A percentile compares a stretch with the other conserved stretches of the same genome.
phyloP scores from a whole-genome alignment of 2,888 invertebrate genomes.

The Cremastinae sp. region DNA sequence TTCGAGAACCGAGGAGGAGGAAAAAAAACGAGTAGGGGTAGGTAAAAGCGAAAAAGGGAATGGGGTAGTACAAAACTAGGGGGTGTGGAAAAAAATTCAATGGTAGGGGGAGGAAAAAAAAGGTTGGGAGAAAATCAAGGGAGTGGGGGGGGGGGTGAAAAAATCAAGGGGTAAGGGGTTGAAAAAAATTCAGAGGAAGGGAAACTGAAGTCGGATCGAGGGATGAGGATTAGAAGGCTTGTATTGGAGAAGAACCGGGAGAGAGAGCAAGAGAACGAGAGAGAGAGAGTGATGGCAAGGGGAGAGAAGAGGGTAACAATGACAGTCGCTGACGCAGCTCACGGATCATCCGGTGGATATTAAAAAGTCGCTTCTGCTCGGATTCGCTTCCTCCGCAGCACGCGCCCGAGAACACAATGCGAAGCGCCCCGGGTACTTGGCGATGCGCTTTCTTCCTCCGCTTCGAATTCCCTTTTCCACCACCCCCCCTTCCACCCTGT shows the following conservation, averaged over 20 bases:
- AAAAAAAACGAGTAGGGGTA: too few species aligned
- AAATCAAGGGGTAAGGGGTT: conserved; percentile 58
- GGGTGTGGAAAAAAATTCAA: too few species aligned
- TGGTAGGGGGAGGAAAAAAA: background rate
- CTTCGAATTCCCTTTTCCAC: conserved; percentile 16
- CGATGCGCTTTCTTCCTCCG: conserved; percentile 52
- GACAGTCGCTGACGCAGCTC: conserved; percentile 80
- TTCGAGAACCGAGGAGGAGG: conserved; percentile 76
- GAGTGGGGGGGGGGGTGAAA: conserved; percentile 68
- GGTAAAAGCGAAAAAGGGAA: conserved; percentile 9
- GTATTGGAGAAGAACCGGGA: too few species aligned
- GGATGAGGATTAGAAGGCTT: background rate
- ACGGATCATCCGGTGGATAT: conserved; percentile 80
- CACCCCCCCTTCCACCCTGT: conserved; percentile 28
- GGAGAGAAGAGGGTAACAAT: conserved; percentile 73
- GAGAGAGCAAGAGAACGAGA: background rate
- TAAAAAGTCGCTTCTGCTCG: conserved; percentile 70
- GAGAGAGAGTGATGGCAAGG: conserved; percentile 10
- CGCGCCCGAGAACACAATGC: conserved; percentile 58
- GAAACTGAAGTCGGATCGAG: conserved; percentile 18
- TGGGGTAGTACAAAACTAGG: background rate
- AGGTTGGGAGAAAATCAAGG: conserved; percentile 1
- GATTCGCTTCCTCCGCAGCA: conserved; percentile 53
- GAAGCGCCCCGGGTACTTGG: conserved; percentile 62
- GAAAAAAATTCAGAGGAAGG: too few species aligned